Evolutionary conservation across 2,888 invertebrate genomes (phyloP), one percentile per base, ranked within the genome.

Genomic region (Halictus ligatus): DNA sequence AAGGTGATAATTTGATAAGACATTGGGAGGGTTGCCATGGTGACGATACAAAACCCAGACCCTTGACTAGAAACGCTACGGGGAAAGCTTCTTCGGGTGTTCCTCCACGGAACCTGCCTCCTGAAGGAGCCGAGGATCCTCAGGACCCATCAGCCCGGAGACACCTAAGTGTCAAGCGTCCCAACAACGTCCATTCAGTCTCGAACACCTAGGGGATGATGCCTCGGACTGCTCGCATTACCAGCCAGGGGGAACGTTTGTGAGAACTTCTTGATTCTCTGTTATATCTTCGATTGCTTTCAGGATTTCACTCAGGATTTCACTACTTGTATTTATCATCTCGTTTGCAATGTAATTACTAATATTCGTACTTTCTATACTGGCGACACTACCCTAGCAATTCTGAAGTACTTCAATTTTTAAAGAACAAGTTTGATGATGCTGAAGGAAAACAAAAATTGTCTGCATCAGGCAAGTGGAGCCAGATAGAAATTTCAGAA

Each of bases 1-100:
- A 93, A 95, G 95, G 95, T 95, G 95, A 95, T 95, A 95, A 95
- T 95, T 95, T 95, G 95, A 95, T 95, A 95, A 95, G 95, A 95
- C 94, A 94, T 95, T 89, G 93, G 93, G 93, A 93, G 95, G 92
- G 95, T 95, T 95, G 91, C 95, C 93, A 95, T 95, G 94, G 93
- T 89, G 89, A 95, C 95, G 93, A 93, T 94, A 94, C 94, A 93
- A 93, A 93, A 93, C 90, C 92, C 93, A 92, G 92, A 92, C 89
- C 90, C 88, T 87, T 89, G 84, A 86, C 86, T 85, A 86, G 90
- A 29, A 88, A 84, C 86, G 85, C 89, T 88, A 83, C 71, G 64
- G 25, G 40, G 80, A 84, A 75, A 48, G 83, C 79, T 80, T 81
- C 76, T 87, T 88, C 85, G 88, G 72, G 81, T 78, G 80, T 80